Conservation (phyloP, 2,113 vertebrate genomes). For the Microtus pennsylvanicus region DNA sequence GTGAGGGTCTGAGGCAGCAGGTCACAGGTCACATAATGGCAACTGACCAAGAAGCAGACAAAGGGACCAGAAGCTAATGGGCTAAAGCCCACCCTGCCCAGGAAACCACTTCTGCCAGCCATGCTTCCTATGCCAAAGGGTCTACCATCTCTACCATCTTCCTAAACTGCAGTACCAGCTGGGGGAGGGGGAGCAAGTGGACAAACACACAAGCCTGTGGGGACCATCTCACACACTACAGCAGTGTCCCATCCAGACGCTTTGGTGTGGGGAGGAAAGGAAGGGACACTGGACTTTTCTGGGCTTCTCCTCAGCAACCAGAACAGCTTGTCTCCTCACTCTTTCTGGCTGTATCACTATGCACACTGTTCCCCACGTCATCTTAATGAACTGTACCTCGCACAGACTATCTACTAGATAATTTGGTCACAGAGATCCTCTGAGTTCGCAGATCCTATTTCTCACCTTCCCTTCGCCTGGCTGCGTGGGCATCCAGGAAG, state of each 20-base stretch:
- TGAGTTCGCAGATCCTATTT: neutral
- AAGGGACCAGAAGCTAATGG: neutral
- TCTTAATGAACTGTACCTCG: neutral
- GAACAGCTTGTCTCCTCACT: neutral
- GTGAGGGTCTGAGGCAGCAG: neutral
- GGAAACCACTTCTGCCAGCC: neutral
- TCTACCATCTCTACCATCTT: neutral
- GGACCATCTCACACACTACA: neutral
- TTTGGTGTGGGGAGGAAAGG: neutral
- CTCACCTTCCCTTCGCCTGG: neutral
- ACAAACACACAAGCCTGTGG: too few relatives aligned
- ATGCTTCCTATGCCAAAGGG: neutral
- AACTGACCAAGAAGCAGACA: neutral
- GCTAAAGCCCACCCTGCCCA: neutral
- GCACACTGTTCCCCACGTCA: rapidly evolving
- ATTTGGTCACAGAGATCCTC: neutral
- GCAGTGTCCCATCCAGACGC: neutral
- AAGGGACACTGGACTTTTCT: neutral
- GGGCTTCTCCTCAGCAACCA: neutral
- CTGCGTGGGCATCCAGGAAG: neutral
- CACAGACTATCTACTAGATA: neutral
- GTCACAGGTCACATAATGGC: neutral
- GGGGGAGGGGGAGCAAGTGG: neutral
- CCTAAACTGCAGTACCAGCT: neutral
- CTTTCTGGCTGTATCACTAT: neutral